Evolutionary conservation across 2,888 invertebrate genomes (phyloP).

Genomic region (Salticus scenicus): DNA sequence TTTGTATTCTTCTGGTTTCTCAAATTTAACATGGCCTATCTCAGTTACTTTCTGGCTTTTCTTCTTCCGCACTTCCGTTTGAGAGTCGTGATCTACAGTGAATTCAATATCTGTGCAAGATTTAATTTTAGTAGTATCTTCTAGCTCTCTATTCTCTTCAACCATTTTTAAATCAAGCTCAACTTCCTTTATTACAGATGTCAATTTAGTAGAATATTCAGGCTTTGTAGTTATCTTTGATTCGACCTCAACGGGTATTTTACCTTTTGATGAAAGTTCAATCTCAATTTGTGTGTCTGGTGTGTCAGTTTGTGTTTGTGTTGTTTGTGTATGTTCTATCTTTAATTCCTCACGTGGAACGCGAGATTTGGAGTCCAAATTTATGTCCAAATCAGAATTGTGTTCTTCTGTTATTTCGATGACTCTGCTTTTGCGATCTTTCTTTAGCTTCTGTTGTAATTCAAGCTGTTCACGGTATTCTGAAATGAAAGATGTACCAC

Average conservation of each 20-base stretch:
- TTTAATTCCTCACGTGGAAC: slow-evolving; percentile 40
- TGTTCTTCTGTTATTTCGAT: slow-evolving; percentile 10
- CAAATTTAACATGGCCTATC: too few species aligned
- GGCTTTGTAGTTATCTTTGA: slow-evolving; percentile 32
- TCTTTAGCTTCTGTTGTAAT: slow-evolving; percentile 31
- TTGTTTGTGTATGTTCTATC: slow-evolving; percentile 17
- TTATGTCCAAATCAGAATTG: slow-evolving; percentile 33
- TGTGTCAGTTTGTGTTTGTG: slow-evolving; percentile 45
- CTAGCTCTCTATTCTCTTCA: slow-evolving; percentile 4
- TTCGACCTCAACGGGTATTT: slow-evolving; percentile 27
- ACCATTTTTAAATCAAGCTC: slow-evolving; percentile 25
- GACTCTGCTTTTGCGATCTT: background rate
- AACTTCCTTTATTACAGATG: background rate
- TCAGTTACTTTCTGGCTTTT: slow-evolving; percentile 16
- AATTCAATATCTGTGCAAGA: too few species aligned
- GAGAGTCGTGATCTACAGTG: too few species aligned
- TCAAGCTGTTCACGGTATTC: slow-evolving; percentile 32
- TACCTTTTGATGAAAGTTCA: slow-evolving; percentile 33
- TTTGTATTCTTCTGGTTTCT: slow-evolving; percentile 15
- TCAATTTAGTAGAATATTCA: slow-evolving; percentile 22
- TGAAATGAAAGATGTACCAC: slow-evolving; percentile 50
- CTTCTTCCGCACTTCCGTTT: background rate
- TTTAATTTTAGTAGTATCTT: too few species aligned
- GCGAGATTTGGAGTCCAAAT: background rate
- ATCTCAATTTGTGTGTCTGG: slow-evolving; percentile 25